Percentiles rank a stretch among this genome's conserved stretches.
Evolutionary conservation across 2,797 vertebrate genomes (phyloP).

Genomic region (Myotis planiceps): DNA sequence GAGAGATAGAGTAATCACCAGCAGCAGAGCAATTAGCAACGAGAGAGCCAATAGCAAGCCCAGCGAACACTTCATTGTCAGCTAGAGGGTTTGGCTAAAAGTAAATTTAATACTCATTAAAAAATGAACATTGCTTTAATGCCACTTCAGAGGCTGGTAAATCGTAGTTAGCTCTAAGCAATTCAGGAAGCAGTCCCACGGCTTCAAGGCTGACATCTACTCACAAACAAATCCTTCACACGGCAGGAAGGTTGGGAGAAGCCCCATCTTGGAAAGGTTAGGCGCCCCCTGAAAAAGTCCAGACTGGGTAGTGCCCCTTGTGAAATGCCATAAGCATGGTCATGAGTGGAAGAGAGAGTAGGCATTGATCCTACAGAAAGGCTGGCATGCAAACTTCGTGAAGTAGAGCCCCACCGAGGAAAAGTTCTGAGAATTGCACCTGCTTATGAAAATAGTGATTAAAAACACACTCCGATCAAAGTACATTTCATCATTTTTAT

Average conservation of each 20-base stretch:
- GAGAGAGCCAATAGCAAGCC: slow-evolving; percentile 57
- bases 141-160: slow-evolving; percentile 74
- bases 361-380: neutral
- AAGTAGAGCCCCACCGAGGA: neutral
- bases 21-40: slow-evolving; percentile 74
- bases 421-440: slow-evolving; percentile 51
- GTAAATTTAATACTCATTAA: slow-evolving; percentile 81
- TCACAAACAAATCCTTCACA: slow-evolving; percentile 39
- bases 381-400: neutral
- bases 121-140: slow-evolving; percentile 75
- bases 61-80: slow-evolving; percentile 58
- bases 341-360: neutral
- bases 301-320: neutral
- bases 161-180: slow-evolving; percentile 65
- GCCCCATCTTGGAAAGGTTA: neutral
- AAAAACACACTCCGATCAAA: slow-evolving; percentile 60
- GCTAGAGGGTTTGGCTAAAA: slow-evolving; percentile 82
- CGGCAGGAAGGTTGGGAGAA: neutral
- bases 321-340: neutral
- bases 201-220: slow-evolving; percentile 34
- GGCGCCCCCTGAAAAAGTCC: neutral
- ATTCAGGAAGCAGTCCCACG: slow-evolving; percentile 57
- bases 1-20: slow-evolving; percentile 60
- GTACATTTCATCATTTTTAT: slow-evolving; percentile 72
- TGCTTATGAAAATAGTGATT: slow-evolving; percentile 63